Evolutionary conservation across 2,888 invertebrate genomes (phyloP).

Genomic region (Agrypnus murinus): DNA sequence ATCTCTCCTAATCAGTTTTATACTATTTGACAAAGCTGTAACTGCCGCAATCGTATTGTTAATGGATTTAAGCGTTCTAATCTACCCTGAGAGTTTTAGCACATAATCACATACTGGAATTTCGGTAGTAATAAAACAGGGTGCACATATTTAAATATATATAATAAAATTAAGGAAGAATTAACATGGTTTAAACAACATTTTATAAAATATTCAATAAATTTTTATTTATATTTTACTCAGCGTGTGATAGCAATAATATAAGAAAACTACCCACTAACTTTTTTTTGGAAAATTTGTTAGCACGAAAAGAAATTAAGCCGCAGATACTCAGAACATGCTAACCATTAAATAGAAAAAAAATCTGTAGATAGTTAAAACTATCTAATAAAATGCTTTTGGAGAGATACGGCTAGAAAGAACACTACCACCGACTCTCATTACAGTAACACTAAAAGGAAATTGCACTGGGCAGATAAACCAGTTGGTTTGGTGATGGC

Average conservation of each 20-base stretch:
- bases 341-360: constrained; percentile 29
- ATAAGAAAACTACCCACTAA: no score
- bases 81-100: constrained; percentile 12
- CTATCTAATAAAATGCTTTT: constrained; percentile 34
- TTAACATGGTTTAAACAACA: no score
- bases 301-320: background rate
- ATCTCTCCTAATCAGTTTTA: constrained; percentile 14
- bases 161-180: background rate
- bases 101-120: background rate
- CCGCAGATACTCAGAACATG: background rate
- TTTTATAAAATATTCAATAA: no score
- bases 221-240: no score
- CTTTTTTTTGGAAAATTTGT: no score
- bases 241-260: no score
- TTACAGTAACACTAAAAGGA: constrained; percentile 43
- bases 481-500: constrained; percentile 38
- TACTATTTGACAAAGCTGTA: constrained; percentile 15
- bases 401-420: constrained; percentile 28
- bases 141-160: background rate
- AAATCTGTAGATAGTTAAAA: background rate
- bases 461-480: constrained; percentile 42
- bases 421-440: constrained; percentile 34
- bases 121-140: background rate
- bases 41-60: constrained; percentile 15
- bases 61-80: constrained; percentile 12